Percentiles rank a stretch among this genome's conserved stretches.
Evolutionary conservation across 2,888 invertebrate genomes (phyloP).

Genomic region (Stictocephala bisonia): DNA sequence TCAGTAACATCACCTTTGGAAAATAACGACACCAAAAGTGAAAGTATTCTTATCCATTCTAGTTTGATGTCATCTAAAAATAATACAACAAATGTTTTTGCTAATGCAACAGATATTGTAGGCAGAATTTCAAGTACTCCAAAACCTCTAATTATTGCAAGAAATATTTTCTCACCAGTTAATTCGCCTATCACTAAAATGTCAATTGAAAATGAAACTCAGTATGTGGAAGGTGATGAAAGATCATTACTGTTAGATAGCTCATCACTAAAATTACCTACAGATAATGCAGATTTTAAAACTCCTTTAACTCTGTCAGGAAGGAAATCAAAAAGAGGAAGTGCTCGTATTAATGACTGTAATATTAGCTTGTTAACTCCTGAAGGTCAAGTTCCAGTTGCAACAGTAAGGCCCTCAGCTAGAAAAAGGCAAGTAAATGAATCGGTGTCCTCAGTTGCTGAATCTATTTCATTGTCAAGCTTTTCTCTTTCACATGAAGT

Average conservation of each 20-base stretch:
- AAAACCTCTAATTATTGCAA: not conserved
- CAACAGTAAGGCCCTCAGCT: constrained; percentile 8
- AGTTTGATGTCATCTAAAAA: not conserved
- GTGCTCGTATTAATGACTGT: not conserved
- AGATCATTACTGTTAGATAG: too few relatives aligned
- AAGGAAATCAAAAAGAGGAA: constrained; percentile 4
- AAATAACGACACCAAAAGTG: too few relatives aligned
- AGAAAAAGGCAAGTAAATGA: constrained; percentile 7
- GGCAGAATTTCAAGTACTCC: constrained; percentile 21
- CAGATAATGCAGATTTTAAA: not conserved
- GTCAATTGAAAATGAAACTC: too few relatives aligned
- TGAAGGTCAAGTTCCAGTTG: not conserved
- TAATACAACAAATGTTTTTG: not conserved
- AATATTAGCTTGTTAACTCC: not conserved
- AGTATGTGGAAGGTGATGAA: too few relatives aligned
- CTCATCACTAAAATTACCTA: too few relatives aligned
- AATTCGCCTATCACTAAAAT: constrained; percentile 3
- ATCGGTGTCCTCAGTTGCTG: not conserved
- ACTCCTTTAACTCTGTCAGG: not conserved
- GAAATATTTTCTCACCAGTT: not conserved
- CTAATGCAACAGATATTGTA: not conserved
- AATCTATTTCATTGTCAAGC: not conserved
- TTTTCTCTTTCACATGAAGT: not conserved
- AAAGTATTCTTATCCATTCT: too few relatives aligned
- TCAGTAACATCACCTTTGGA: too few relatives aligned